Base-by-base conservation (phyloP, 2,113 vertebrate genomes). In the Petrocephalus microphthalmus region DNA sequence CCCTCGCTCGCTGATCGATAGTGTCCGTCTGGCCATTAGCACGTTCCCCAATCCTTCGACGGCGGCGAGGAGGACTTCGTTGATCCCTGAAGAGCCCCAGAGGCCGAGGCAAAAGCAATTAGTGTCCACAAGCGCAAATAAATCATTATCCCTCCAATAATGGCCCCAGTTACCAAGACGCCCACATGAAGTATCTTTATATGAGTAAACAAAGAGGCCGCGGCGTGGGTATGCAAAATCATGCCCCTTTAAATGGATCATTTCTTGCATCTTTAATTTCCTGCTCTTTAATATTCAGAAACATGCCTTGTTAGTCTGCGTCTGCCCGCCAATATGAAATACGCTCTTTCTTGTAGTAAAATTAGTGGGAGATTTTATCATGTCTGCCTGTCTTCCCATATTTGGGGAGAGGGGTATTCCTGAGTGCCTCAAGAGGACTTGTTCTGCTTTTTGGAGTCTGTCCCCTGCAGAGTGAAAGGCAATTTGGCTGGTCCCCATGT, bases 221-320 rank as follows among this genome's bases (percentile, higher is more conserved):
- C 2, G 25, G 6, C 20, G 84, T 54, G 7, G n/a, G 10, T 52
- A 33, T 56, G 33, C 56, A 47, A 85, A 54, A 29, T 29, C 25
- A 15, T 7, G 33, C 13, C 84, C 22, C n/a, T 56, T 56, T 84
- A 84, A 85, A 85, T 29, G n/a, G 22, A 52, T 54, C 84, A 29
- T 54, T 49, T 25, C 10, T 33, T 85, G 19, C n/a, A 54, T 85
- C 52, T 85, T 33, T 85, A 54, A 54, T 85, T 85, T 85, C 84
- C 84, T 85, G 84, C n/a, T 42, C 25, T 56, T 56, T 85, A 53
- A 33, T 85, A 85, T 52, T 25, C 37, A 52, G 83, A 51, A 42
- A 52, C 42, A 45, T n/a, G 10, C 22, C 25, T 85, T 85, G 54
- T 42, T 54, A 53, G 7, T 85, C 84, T 7, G 25, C 19, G 22